Percentiles rank a stretch among this genome's conserved stretches.
Evolutionary conservation across 2,888 invertebrate genomes (phyloP).

Genomic region (Thymelicus sylvestris): DNA sequence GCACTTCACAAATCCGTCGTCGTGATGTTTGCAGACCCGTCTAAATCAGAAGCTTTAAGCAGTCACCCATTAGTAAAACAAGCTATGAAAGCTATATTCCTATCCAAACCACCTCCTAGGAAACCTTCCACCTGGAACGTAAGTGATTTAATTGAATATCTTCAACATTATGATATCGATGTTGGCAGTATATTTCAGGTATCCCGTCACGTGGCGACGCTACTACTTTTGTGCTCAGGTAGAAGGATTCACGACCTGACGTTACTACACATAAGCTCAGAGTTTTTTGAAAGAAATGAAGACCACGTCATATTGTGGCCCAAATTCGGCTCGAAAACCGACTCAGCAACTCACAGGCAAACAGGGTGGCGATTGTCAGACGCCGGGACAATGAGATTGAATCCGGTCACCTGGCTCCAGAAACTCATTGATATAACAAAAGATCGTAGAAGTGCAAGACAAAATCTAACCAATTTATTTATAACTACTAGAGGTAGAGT

Average conservation of each 20-base stretch:
- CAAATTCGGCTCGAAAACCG: neutral
- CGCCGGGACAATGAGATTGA: too few species aligned
- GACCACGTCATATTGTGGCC: neutral
- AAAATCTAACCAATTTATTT: too few species aligned
- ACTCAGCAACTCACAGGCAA: neutral
- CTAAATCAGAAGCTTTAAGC: neutral
- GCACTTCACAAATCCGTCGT: constrained; percentile 2
- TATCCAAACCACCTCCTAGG: neutral
- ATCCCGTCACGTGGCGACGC: neutral
- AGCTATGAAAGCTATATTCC: neutral
- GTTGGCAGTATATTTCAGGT: neutral
- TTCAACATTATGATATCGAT: neutral
- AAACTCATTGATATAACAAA: too few species aligned
- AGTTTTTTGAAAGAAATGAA: neutral
- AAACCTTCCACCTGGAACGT: neutral
- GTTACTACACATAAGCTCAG: neutral
- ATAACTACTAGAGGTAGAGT: too few species aligned
- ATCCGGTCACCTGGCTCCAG: too few species aligned
- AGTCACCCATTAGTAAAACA: neutral
- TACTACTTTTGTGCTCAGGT: neutral
- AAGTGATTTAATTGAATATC: neutral
- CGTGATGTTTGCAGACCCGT: neutral
- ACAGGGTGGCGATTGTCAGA: neutral
- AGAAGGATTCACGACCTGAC: neutral
- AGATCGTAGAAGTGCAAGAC: too few species aligned